Percentiles rank a stretch among this genome's conserved stretches.
These are phyloP conservation scores for Willowsia nigromaculata DNA, from an alignment of 2,888 invertebrate species.

Conservation along the genomic window DNA sequence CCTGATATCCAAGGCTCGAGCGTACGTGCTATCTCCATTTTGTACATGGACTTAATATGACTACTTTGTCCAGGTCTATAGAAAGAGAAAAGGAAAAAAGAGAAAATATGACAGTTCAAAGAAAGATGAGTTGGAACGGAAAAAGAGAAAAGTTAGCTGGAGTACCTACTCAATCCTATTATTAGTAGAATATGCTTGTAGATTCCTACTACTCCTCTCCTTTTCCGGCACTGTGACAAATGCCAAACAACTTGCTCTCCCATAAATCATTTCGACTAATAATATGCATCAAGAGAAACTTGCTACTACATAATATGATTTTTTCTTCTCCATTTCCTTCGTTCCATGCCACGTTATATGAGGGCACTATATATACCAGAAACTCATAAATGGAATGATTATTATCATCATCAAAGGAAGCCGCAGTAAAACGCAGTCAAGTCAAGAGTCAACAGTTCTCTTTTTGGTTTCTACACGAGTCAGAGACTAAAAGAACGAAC, in stretches of 20 bases:
- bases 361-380: not conserved
- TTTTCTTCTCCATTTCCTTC: not conserved
- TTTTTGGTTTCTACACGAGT: not conserved
- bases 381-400: not conserved
- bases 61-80: conserved; percentile 83
- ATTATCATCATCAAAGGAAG: conserved; percentile 27
- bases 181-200: conserved; percentile 5
- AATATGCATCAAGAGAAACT: conserved; percentile 23
- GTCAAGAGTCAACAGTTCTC: conserved; percentile 33
- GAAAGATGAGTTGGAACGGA: conserved; percentile 19
- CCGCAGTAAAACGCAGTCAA: conserved; percentile 30
- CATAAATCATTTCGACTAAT: conserved; percentile 60
- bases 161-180: not conserved
- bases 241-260: conserved; percentile 53
- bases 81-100: conserved; percentile 27
- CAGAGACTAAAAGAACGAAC: conserved; percentile 2
- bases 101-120: conserved; percentile 31
- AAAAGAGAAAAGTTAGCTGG: not conserved
- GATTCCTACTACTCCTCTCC: not conserved
- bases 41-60: conserved; percentile 83
- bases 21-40: conserved; percentile 84
- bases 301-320: not conserved
- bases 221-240: conserved; percentile 22
- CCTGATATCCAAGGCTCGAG: conserved; percentile 84
- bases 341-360: not conserved